Base-by-base conservation (phyloP, 2,888 invertebrate genomes). In the Pterostichus niger region DNA sequence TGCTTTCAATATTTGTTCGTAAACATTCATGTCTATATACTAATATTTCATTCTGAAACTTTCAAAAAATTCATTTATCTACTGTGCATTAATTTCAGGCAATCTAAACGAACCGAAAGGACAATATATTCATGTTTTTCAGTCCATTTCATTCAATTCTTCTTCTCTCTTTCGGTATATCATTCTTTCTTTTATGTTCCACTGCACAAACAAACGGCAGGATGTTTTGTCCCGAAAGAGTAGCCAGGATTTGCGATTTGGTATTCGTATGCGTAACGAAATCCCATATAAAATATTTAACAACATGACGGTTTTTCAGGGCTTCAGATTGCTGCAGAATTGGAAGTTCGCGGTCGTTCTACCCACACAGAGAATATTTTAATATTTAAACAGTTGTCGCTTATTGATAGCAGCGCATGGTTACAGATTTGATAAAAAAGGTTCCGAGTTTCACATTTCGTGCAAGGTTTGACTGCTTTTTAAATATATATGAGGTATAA, bases 221-320 rank as follows among this genome's bases (percentile, higher is more conserved):
- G 17, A 10, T 59, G 59, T 59, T 15, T 17, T 59, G 59, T 59
- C 4, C 44, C 46, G 17, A 11, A 11, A 13, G 6, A 31, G 59
- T 64, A 11, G 64, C 35, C 35, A 35, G 49, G 64, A 46, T 71
- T 71, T 44, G 46, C 24, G 64, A 46, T 71, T 71, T 44, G 46
- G 46, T 46, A 46, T 71, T 71, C 71, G 71, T 71, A 71, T 71
- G 71, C 71, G 71, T 71, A 71, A 71, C 71, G 24, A 71, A 71
- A 71, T 71, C 11, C 24, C 71, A 49, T 46, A 71, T 71, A 71
- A 71, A 71, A 71, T 71, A 71, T 71, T 71, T 71, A 71, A 71
- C 71, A 44, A 71, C 46, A 17, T 15, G 71, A 46, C 71, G 44
- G 71, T 71, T 71, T 68, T 71, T 46, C 46, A 6, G 59, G 59